phyloP scores from a whole-genome alignment of 1,140 invertebrate species.

The Drosophila bipectinata region DNA sequence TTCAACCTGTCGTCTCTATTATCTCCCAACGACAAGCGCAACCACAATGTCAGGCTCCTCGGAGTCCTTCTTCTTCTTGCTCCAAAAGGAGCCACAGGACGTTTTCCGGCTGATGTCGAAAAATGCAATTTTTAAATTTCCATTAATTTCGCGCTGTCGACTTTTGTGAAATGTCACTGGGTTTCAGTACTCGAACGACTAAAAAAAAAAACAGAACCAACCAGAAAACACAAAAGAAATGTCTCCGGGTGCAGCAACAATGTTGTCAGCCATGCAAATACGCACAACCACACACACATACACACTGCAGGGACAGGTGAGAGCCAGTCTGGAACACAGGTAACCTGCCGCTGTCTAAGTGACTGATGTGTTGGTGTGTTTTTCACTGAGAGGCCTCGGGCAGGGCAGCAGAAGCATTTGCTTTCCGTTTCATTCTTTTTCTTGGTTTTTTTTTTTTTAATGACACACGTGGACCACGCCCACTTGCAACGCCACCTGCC shows the following conservation, averaged over 20 bases:
- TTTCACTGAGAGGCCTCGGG: conserved; percentile 25
- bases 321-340: conserved; percentile 12
- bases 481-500: conserved; percentile 10
- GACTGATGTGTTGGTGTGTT: conserved; percentile 26
- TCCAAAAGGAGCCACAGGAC: not conserved
- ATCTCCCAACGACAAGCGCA: conserved; percentile 34
- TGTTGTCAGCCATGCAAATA: conserved; percentile 51
- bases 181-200: conserved; percentile 16
- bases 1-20: conserved; percentile 54
- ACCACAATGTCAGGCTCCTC: conserved; percentile 48
- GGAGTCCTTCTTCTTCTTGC: not conserved
- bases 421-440: conserved; percentile 27
- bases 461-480: conserved; percentile 63
- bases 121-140: conserved; percentile 78
- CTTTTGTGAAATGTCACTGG: conserved; percentile 69
- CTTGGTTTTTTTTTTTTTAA: conserved; percentile 35
- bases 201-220: conserved; percentile 10
- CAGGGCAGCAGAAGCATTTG: conserved; percentile 3
- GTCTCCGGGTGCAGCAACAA: conserved; percentile 35
- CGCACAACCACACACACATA: conserved; percentile 1
- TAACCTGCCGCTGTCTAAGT: conserved; percentile 44
- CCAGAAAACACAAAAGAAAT: conserved; percentile 16
- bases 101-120: conserved; percentile 42
- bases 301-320: conserved; percentile 1
- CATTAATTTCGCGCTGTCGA: conserved; percentile 76